Evolutionary conservation across 2,797 vertebrate species (phyloP).

Genomic region (Eospalax fontanierii): DNA sequence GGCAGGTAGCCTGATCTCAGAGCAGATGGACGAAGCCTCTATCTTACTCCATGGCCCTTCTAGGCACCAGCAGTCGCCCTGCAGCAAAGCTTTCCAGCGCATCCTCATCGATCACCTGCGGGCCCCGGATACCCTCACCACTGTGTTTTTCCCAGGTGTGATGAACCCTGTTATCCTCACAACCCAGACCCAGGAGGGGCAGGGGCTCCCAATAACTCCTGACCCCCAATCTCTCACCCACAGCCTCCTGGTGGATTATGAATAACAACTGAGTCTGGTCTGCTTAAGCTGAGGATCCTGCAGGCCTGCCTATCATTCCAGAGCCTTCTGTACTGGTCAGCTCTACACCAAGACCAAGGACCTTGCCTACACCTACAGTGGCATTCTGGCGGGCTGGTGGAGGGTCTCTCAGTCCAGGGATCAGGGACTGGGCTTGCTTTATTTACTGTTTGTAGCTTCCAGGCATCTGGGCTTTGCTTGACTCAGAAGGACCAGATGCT

Average conservation of each 20-base stretch:
- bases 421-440: slow-evolving; percentile 62
- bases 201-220: slow-evolving; percentile 14
- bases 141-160: slow-evolving; percentile 97
- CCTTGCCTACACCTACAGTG: not conserved
- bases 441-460: slow-evolving; percentile 58
- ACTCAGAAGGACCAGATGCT: slow-evolving; percentile 47
- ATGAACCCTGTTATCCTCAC: too few species aligned
- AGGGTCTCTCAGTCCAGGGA: slow-evolving; percentile 51
- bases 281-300: slow-evolving; percentile 25
- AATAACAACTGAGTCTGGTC: slow-evolving; percentile 93
- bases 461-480: slow-evolving; percentile 13
- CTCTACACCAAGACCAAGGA: slow-evolving; percentile 57
- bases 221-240: slow-evolving; percentile 59
- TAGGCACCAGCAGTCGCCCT: slow-evolving; percentile 95
- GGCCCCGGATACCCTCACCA: slow-evolving; percentile 95
- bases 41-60: accelerated
- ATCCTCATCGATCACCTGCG: slow-evolving; percentile 94
- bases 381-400: not conserved
- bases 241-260: slow-evolving; percentile 98
- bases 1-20: not conserved
- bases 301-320: slow-evolving; percentile 59
- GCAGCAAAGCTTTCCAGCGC: slow-evolving; percentile 96
- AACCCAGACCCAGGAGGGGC: not conserved
- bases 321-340: slow-evolving; percentile 64
- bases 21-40: not conserved